Percentiles rank a stretch among this genome's conserved stretches.
Conservation (phyloP, 35 echinoderm and acorn worm species). For the Apostichopus parvimensis region DNA sequence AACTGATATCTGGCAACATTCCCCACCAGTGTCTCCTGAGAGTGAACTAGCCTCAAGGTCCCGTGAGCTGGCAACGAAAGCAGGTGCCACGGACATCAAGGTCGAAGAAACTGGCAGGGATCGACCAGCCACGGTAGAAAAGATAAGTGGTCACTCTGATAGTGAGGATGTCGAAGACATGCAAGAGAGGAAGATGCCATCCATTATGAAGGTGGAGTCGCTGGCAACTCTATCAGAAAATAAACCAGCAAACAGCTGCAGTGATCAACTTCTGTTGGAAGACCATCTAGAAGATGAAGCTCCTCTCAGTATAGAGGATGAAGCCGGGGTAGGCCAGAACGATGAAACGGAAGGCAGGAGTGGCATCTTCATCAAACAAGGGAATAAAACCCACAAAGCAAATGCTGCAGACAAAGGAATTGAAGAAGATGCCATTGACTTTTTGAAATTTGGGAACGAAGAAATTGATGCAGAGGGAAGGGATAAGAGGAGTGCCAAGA, state of each 20-base stretch:
- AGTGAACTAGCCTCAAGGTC: neutral
- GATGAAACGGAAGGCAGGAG: neutral
- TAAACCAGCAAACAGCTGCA: neutral
- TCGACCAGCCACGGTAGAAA: neutral
- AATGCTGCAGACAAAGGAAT: neutral
- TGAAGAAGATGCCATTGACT: slow-evolving; percentile 51
- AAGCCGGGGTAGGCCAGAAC: no score
- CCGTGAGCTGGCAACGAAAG: neutral
- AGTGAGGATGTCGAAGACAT: neutral
- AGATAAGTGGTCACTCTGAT: neutral
- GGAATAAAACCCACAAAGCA: neutral
- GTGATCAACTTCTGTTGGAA: neutral
- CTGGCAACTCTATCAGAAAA: neutral
- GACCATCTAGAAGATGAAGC: neutral
- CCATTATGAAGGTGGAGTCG: slow-evolving; percentile 23
- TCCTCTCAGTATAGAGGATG: neutral
- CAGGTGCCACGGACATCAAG: no score
- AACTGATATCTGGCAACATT: slow-evolving; percentile 43
- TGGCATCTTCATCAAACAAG: neutral
- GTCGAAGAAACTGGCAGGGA: no score
- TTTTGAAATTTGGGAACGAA: slow-evolving; percentile 47
- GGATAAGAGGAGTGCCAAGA: neutral
- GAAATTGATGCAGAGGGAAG: slow-evolving; percentile 18
- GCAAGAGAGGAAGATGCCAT: slow-evolving; percentile 31
- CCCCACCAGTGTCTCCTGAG: slow-evolving; percentile 16